Evolutionary conservation across 2,797 vertebrate genomes (phyloP).

Genomic region (Diglossa cyanea): DNA sequence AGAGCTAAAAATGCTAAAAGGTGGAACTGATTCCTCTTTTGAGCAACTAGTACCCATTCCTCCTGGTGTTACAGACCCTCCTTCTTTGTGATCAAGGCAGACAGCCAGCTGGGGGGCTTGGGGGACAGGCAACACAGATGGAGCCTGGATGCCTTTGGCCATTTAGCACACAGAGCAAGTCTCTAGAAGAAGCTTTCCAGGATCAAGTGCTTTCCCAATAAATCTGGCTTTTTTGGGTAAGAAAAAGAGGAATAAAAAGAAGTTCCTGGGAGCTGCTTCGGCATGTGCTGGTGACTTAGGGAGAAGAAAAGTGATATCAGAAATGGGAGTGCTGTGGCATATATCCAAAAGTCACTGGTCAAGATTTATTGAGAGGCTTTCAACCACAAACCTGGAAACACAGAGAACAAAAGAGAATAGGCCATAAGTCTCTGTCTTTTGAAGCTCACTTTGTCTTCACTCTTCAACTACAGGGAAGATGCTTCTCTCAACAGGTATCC

Average conservation of each 20-base stretch:
- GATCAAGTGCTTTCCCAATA: not conserved
- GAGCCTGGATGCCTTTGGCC: not conserved
- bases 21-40: not conserved
- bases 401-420: not conserved
- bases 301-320: not conserved
- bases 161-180: not conserved
- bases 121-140: not conserved
- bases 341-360: not conserved
- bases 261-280: not conserved
- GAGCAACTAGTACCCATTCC: not conserved
- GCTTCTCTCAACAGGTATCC: not conserved
- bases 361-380: not conserved
- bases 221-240: not conserved
- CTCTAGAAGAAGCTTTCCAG: not conserved
- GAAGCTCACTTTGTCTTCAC: not conserved
- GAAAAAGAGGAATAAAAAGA: not conserved
- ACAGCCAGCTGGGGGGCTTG: not conserved
- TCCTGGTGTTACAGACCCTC: not conserved
- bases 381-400: not conserved
- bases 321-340: not conserved
- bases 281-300: not conserved
- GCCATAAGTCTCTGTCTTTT: not conserved
- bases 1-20: not conserved
- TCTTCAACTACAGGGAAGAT: not conserved
- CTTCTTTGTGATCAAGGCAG: not conserved